Base-by-base conservation (phyloP, 2,888 invertebrate species). In the Troglohyphantes excavatus region DNA sequence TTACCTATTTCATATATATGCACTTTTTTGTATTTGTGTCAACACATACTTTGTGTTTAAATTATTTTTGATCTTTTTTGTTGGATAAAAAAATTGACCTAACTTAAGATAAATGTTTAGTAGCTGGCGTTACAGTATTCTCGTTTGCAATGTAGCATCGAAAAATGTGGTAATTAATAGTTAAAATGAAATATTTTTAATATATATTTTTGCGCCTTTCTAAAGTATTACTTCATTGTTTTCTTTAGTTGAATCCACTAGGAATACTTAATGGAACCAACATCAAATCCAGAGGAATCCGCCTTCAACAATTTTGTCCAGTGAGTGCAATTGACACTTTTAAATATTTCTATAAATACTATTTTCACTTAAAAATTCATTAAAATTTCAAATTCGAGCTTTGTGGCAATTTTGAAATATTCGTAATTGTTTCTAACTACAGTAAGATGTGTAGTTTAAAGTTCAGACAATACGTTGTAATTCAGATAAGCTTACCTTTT, bases 281-380 rank as follows among this genome's bases (percentile, higher is more conserved):
- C 70, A 19, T 89, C 17, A 89, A 89, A 76, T 53, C 87, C 23
- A 39, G 76, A 82, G 82, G 75, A 13, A n/a, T 82, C 46, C 82
- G 88, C 17, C 88, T 89, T n/a, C 88, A 82, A 21, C 76, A 63
- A 26, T 63, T 89, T 17, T 82, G 75, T 33, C 88, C 88, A 7
- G 88, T 89, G 29, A 76, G 88, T 61, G 19, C 19, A 61, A 61
- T n/a, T 61, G 19, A 2, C 43, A 43, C 17, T 43, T 17, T 7
- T 43, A 43, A 43, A 43, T 7, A 43, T 43, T 43, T 43, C 17
- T 43, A 7, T 19, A 13, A 19, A 19, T 19, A 9, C 61, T 61
- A 17, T 67, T 67, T 1, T 67, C 19, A 17, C 6, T 6, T 72
- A 21, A 27, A 26, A 6, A 67, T n/a, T n/a, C n/a, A n/a, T n/a